These are phyloP conservation scores for Urocyon cinereoargenteus DNA, from an alignment of 2,797 vertebrate species.

Conservation along the genomic window DNA sequence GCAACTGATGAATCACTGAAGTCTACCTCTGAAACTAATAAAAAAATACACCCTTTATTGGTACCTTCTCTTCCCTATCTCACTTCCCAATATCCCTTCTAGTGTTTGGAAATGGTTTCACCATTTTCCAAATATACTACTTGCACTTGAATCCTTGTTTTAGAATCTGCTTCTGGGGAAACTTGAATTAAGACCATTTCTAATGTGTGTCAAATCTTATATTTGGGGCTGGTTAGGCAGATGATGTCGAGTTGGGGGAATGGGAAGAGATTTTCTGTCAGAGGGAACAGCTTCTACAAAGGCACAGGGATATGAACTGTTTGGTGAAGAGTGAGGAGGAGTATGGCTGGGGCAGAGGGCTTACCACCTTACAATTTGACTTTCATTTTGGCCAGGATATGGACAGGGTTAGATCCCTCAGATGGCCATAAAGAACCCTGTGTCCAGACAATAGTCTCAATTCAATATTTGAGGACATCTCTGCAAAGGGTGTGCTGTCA, in stretches of 20 bases:
- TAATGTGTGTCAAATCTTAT: background rate
- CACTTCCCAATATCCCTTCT: background rate
- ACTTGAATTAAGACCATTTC: background rate
- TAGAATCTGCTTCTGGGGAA: constrained; percentile 34
- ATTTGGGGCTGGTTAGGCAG: background rate
- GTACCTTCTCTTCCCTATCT: background rate
- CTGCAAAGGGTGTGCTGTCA: background rate
- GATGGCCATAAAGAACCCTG: background rate
- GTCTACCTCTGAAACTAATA: background rate
- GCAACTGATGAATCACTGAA: background rate
- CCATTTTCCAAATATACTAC: background rate
- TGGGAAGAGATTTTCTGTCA: constrained; percentile 5
- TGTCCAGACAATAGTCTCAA: background rate
- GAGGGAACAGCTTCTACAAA: background rate
- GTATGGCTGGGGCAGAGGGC: no score
- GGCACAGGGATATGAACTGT: background rate
- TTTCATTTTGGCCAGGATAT: background rate
- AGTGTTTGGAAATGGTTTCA: no score
- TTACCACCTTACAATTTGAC: background rate
- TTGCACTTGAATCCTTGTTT: constrained; percentile 3
- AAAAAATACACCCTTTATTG: background rate
- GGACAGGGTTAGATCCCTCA: background rate
- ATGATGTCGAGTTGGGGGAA: background rate
- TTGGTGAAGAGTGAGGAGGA: background rate
- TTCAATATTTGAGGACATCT: background rate